These are phyloP conservation scores for Bombus vancouverensis DNA, from an alignment of 1,140 invertebrate species.

Conservation along the genomic window DNA sequence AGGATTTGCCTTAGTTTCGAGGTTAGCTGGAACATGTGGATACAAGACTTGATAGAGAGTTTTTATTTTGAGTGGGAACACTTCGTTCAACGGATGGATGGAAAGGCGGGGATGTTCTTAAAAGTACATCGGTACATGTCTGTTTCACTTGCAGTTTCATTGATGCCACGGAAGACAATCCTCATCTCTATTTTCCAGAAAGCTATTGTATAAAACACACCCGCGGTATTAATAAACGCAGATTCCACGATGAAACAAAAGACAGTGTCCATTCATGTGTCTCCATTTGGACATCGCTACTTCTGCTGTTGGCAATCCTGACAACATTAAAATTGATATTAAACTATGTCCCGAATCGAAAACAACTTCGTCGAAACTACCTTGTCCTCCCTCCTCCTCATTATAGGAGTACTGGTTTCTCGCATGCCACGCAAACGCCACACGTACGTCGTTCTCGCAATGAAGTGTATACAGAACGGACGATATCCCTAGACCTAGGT, in stretches of 20 bases:
- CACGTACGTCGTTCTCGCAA: constrained; percentile 1
- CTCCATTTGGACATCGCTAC: too few species aligned
- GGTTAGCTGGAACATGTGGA: not conserved
- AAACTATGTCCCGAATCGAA: constrained; percentile 9
- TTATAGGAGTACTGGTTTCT: not conserved
- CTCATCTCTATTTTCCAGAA: not conserved
- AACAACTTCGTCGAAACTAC: constrained; percentile 7
- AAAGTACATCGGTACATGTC: too few species aligned
- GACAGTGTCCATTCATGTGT: not conserved
- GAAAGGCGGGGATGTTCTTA: not conserved
- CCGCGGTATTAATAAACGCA: not conserved
- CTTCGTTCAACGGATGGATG: too few species aligned
- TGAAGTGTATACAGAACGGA: constrained; percentile 40
- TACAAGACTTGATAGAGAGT: not conserved
- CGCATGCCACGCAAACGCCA: not conserved
- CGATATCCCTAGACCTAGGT: constrained; percentile 57
- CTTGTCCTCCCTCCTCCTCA: not conserved
- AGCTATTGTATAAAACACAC: not conserved
- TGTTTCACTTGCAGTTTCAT: not conserved
- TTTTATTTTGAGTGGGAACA: not conserved
- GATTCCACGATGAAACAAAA: not conserved
- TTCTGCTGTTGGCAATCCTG: not conserved
- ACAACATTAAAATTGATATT: constrained; percentile 16
- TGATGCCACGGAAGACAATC: not conserved
- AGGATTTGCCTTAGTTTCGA: not conserved